Base-by-base conservation (phyloP, 2,797 vertebrate species). In the Taenioides sp. region DNA sequence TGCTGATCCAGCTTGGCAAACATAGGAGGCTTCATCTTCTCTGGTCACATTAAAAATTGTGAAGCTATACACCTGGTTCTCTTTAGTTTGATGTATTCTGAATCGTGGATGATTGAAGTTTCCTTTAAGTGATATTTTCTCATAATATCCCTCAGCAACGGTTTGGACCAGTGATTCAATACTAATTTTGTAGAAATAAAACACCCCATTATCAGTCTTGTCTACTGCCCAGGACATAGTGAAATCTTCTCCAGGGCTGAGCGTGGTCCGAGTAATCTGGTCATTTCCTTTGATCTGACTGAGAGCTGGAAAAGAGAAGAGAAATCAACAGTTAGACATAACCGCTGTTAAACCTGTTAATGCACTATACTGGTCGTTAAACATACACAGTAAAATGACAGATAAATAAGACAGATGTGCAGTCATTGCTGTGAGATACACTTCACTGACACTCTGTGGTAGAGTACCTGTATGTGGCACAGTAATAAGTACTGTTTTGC, bases 21-120 rank as follows among this genome's bases (percentile, higher is more conserved):
- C 70, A 31, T 87, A 85, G 16, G 74, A 71, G 20, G 81, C 85
- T 64, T 84, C 85, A 65, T 87, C 12, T 0, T 73, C 72, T 78
- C 80, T 82, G 0, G 17, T 79, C 0, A 84, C 60, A 31, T 85
- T 79, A 12, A 3, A 59, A 25, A 85, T 82, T 18, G 1, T 63
- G 7, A 85, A 25, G 11, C 1, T 0, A 62, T 9, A 65, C 4
- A 20, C 0, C 4, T 2, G 1, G 5, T 0, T 57, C 2, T 57
- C 1, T 12, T 18, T 3, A 5, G 0, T 0, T 0, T 12, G 1
- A 40, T 0, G 37, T 6, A 79, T 0, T 1, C 0, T 58, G 50
- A 82, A 82, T 49, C 54, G 49, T 0, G 62, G 27, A 11, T 43
- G 27, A 0, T 55, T 63, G 43, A 27, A 27, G 25, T 27, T 27